Percentiles rank a stretch among this genome's conserved stretches.
Evolutionary conservation across 2,797 vertebrate species (phyloP).

Genomic region (Catharus ustulatus): DNA sequence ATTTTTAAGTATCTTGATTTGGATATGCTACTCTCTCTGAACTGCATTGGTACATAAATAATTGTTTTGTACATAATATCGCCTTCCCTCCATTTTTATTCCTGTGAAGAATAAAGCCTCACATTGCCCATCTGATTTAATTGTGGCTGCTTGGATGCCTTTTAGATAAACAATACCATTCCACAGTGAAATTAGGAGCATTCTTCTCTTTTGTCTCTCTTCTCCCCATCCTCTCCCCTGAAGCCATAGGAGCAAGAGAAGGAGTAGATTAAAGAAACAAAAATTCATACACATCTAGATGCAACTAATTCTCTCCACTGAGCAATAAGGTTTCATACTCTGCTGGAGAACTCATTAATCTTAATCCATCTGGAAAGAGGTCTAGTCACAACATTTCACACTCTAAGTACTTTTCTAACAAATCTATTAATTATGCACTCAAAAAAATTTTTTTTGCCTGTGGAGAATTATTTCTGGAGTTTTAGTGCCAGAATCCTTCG

Average conservation of each 20-base stretch:
- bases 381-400: conserved; percentile 73
- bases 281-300: conserved; percentile 60
- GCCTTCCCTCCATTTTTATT: conserved; percentile 49
- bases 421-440: conserved; percentile 78
- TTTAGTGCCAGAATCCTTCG: conserved; percentile 31
- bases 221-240: background rate
- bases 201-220: conserved; percentile 38
- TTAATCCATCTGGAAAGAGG: conserved; percentile 74
- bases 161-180: conserved; percentile 69
- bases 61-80: conserved; percentile 54
- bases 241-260: conserved; percentile 46
- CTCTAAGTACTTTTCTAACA: conserved; percentile 77
- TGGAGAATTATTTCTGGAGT: conserved; percentile 66
- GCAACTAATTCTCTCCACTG: conserved; percentile 57
- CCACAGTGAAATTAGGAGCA: conserved; percentile 55
- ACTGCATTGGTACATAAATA: conserved; percentile 6
- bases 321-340: conserved; percentile 69
- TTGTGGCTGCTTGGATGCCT: conserved; percentile 63
- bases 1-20: background rate
- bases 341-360: conserved; percentile 73
- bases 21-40: conserved; percentile 28
- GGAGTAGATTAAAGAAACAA: conserved; percentile 43
- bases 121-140: conserved; percentile 58
- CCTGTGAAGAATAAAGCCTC: conserved; percentile 39
- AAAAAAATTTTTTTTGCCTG: conserved; percentile 76